These are phyloP conservation scores for Argyrosomus japonicus DNA, from an alignment of 2,113 vertebrate genomes.

Conservation along the genomic window DNA sequence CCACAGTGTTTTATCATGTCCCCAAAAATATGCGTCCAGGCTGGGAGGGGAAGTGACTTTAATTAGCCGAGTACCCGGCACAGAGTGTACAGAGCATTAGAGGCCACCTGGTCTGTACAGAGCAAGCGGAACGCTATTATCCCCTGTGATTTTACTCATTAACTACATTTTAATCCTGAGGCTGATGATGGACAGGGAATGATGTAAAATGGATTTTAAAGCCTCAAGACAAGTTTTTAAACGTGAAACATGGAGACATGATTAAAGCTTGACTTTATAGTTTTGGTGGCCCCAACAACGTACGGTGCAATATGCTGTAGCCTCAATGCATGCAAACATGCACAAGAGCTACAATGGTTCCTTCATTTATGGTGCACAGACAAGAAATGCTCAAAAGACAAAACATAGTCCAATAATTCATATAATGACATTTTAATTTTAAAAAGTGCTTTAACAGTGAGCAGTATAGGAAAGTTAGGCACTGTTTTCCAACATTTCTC, in stretches of 20 bases:
- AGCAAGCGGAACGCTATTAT: slow-evolving; percentile 2
- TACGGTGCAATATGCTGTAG: background rate
- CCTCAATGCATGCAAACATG: background rate
- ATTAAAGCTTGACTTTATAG: background rate
- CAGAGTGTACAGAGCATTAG: slow-evolving; percentile 20
- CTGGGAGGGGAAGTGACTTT: slow-evolving; percentile 10
- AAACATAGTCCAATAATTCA: too few relatives aligned
- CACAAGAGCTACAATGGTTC: background rate
- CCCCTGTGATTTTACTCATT: slow-evolving; percentile 41
- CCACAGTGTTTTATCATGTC: slow-evolving; percentile 40
- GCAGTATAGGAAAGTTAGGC: background rate
- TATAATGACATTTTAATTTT: too few relatives aligned
- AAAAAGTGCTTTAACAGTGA: background rate
- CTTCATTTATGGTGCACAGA: background rate
- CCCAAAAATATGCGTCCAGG: slow-evolving; percentile 51
- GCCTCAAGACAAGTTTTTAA: background rate
- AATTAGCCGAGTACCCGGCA: slow-evolving; percentile 42
- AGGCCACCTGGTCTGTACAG: slow-evolving; percentile 28
- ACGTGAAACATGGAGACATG: background rate
- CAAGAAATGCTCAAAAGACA: background rate
- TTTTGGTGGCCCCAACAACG: background rate
- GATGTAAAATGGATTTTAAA: background rate
- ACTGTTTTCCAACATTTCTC: background rate
- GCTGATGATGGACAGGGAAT: slow-evolving; percentile 1
- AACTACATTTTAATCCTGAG: slow-evolving; percentile 36